A percentile compares a stretch with the other conserved stretches of the same genome.
Evolutionary conservation across 64 coral and sea anemone species (phyloP).

Genomic region (Porites australiensis): DNA sequence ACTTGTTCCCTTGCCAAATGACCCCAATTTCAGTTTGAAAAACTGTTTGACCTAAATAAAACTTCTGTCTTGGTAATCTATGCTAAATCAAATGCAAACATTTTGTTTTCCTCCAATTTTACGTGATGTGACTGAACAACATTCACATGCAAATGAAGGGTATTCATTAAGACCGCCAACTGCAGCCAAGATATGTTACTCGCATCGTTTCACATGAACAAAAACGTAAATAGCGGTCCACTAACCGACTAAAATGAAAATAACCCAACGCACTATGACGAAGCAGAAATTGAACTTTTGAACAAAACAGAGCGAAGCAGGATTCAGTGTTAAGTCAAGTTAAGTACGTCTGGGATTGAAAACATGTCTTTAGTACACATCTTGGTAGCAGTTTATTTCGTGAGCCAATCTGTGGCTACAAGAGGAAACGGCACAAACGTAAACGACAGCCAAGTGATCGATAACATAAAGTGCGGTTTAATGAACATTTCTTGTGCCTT

Average conservation of each 20-base stretch:
- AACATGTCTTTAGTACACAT: background rate
- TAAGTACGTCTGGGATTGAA: background rate
- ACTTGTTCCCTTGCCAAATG: no score
- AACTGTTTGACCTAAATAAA: background rate
- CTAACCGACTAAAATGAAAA: background rate
- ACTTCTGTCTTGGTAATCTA: background rate
- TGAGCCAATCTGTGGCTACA: background rate
- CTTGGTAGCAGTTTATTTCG: background rate
- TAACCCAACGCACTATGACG: background rate
- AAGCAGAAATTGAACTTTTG: background rate
- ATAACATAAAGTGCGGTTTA: background rate
- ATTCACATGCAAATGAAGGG: background rate
- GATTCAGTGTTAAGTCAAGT: background rate
- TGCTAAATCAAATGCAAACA: background rate
- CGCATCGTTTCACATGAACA: constrained; percentile 25
- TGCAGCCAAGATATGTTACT: background rate
- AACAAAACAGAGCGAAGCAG: background rate
- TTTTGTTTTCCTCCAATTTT: background rate
- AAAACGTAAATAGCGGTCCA: background rate
- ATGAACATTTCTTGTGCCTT: constrained; percentile 12
- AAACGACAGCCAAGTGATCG: background rate
- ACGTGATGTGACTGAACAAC: background rate
- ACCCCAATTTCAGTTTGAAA: no score
- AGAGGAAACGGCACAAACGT: background rate
- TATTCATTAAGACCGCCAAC: background rate